Conservation (phyloP, 2,113 vertebrate genomes). For the Plotosus lineatus region DNA sequence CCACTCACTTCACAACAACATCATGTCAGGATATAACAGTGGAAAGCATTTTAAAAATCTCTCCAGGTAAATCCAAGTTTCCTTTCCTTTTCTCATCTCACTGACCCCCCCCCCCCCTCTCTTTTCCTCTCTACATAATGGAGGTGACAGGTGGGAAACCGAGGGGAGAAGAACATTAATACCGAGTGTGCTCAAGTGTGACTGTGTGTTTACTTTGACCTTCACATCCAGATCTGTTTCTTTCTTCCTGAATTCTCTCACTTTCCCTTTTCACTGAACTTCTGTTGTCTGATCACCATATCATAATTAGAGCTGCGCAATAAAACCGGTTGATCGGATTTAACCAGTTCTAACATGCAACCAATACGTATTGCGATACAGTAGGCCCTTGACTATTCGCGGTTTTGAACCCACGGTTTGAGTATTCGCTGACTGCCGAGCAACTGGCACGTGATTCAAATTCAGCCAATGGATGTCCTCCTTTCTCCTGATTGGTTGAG, state of each 20-base stretch:
- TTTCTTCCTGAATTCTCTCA: neutral
- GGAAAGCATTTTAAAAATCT: neutral
- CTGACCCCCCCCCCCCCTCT: neutral
- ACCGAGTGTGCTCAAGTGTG: neutral
- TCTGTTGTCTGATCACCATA: neutral
- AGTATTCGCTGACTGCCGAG: too few relatives aligned
- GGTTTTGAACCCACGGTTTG: too few relatives aligned
- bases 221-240: neutral
- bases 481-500: too few relatives aligned
- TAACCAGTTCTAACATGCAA: too few relatives aligned
- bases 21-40: neutral
- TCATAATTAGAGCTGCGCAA: too few relatives aligned
- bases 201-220: conserved; percentile 14
- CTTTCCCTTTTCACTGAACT: neutral
- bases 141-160: conserved; percentile 34
- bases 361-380: too few relatives aligned
- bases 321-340: too few relatives aligned
- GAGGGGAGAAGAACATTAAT: conserved; percentile 16
- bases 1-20: neutral
- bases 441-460: too few relatives aligned
- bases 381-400: too few relatives aligned
- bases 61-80: neutral
- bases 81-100: neutral
- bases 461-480: too few relatives aligned
- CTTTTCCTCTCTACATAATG: neutral